phyloP scores from a whole-genome alignment of 2,888 invertebrate genomes.

The Acronicta aceris region DNA sequence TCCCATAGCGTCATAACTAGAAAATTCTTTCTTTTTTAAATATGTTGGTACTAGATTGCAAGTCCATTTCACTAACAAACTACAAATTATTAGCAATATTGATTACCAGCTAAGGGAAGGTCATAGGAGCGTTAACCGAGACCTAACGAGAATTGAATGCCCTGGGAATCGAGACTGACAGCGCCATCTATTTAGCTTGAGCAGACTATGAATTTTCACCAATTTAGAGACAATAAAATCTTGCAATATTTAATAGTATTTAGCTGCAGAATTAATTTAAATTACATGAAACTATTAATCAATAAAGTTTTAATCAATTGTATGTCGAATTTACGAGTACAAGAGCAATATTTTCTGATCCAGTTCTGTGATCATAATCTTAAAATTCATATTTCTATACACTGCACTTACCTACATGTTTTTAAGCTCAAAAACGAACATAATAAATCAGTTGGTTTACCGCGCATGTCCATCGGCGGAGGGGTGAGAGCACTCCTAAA shows the following conservation, averaged over 20 bases:
- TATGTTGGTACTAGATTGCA: too few relatives aligned
- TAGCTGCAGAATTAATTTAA: not conserved
- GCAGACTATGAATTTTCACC: slow-evolving; percentile 14
- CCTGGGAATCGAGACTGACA: slow-evolving; percentile 24
- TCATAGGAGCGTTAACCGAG: slow-evolving; percentile 23
- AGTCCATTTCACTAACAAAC: not conserved
- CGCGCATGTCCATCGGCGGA: slow-evolving; percentile 48
- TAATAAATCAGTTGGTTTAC: slow-evolving; percentile 48
- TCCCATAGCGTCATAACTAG: not conserved
- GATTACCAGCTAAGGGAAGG: slow-evolving; percentile 12
- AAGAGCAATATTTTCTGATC: not conserved
- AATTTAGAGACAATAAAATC: slow-evolving; percentile 10
- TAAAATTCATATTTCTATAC: slow-evolving; percentile 17
- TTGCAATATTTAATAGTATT: not conserved
- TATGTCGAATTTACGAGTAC: too few relatives aligned
- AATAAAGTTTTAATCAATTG: too few relatives aligned
- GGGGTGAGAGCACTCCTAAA: slow-evolving; percentile 35
- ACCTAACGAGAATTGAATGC: slow-evolving; percentile 21
- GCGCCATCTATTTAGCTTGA: slow-evolving; percentile 39
- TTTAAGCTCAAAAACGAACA: slow-evolving; percentile 32
- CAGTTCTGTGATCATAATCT: slow-evolving; percentile 7
- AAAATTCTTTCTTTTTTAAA: not conserved
- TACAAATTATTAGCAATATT: slow-evolving; percentile 25
- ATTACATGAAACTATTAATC: too few relatives aligned
- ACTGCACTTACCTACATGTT: not conserved